Base-by-base conservation (phyloP, 2,113 vertebrate genomes). In the Stomatorhinus ivindoensis region DNA sequence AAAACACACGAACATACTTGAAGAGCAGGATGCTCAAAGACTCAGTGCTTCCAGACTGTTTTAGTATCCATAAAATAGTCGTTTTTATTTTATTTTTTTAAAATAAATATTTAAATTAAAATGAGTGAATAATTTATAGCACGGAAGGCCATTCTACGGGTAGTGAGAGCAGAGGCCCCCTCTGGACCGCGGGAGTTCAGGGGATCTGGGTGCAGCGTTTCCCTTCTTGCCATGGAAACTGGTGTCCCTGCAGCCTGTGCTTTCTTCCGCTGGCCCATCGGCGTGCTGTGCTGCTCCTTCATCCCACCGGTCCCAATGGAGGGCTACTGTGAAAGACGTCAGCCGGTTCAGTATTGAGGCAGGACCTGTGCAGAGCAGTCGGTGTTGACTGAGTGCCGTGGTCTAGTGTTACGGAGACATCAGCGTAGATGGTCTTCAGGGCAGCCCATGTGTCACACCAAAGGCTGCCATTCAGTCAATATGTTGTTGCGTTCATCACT, bases 31-130 rank as follows among this genome's bases (percentile, higher is more conserved):
- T 92, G 95, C 96, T 95, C 95, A 95, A 94, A 96, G 94, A 92
- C 87, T 95, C 96, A 97, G 96, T 96, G 96, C 97, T 97, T 97
- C 97, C 96, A 96, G 87, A 92, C 89, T 95, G 95, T 96, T 97
- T 97, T 97, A 97, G 95, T 96, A 95, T 94, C 88, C 90, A 92
- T 87, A 44, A 92, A 90, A 58, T 55, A 91, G 69, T 80, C 93
- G 92, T 94, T 96, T 96, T 96, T 96, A 96, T 94, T 96, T 42
- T 95, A 91, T 95, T 92, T 91, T 89, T 89, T 89, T n/a, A n/a
- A n/a, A n/a, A n/a, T n/a, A 92, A 96, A 94, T 92, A 96, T 95
- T 95, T 94, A 96, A 96, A 95, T 94, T 93, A 27, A 95, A 95
- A 92, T 90, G 95, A 92, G 94, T 95, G 93, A 94, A 92, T 95